Evolutionary conservation across 2,888 invertebrate genomes (phyloP).

Genomic region (Sepiola atlantica): DNA sequence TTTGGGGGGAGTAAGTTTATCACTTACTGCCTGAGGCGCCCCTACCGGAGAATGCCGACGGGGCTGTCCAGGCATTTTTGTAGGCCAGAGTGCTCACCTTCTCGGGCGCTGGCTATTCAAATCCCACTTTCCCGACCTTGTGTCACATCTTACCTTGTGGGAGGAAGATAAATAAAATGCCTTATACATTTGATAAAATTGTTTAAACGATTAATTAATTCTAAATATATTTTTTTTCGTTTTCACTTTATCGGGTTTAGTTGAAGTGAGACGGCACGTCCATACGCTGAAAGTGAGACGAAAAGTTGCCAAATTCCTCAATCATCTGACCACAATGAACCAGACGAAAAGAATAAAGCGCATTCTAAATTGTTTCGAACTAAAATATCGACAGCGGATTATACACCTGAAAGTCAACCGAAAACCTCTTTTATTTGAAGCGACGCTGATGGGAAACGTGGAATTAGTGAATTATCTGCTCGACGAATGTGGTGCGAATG

Average conservation of each 20-base stretch:
- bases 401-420: neutral
- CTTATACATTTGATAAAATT: no score
- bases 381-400: conserved; percentile 9
- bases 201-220: no score
- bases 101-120: no score
- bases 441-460: neutral
- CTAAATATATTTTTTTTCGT: neutral
- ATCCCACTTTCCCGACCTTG: no score
- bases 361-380: neutral
- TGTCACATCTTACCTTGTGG: no score
- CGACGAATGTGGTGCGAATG: conserved; percentile 24
- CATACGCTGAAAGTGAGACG: neutral
- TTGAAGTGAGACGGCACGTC: neutral
- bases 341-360: neutral
- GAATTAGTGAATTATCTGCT: neutral
- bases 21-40: no score
- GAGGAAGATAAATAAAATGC: no score
- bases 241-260: neutral
- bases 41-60: no score
- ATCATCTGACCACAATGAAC: neutral
- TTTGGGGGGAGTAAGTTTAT: no score
- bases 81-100: no score
- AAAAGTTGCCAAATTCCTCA: neutral
- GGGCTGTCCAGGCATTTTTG: no score
- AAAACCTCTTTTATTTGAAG: conserved; percentile 18